A percentile compares a stretch with the other conserved stretches of the same genome.
Evolutionary conservation across 2,888 invertebrate species (phyloP).

Genomic region (Blastobasis lacticolella): DNA sequence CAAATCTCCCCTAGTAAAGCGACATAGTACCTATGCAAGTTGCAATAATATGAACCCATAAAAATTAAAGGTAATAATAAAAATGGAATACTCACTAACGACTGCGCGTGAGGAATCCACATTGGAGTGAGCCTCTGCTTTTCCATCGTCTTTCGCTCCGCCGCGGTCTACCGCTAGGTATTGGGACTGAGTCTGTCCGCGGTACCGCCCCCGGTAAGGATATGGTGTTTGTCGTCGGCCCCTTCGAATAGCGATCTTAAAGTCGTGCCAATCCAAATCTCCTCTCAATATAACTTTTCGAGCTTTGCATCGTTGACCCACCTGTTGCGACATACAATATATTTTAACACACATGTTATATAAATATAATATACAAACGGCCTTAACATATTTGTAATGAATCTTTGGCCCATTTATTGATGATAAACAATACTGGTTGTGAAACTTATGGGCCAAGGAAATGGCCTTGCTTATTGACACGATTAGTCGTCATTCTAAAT

Average conservation of each 20-base stretch:
- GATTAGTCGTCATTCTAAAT: background rate
- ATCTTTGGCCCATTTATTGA: conserved; percentile 28
- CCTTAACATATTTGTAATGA: conserved; percentile 32
- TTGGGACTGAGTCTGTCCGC: conserved; percentile 90
- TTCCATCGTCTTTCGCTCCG: conserved; percentile 78
- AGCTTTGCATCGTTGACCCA: conserved; percentile 29
- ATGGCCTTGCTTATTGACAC: conserved; percentile 3
- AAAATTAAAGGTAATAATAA: too few species aligned
- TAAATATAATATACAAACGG: conserved; percentile 4
- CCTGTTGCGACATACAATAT: conserved; percentile 26
- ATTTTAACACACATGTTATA: conserved; percentile 3
- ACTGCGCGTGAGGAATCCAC: conserved; percentile 80
- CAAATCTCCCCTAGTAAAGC: too few species aligned
- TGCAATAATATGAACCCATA: too few species aligned
- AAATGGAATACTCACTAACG: conserved; percentile 77
- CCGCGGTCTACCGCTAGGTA: conserved; percentile 76
- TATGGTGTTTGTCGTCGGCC: conserved; percentile 11
- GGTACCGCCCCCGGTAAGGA: conserved; percentile 59
- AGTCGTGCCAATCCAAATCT: too few species aligned
- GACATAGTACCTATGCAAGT: too few species aligned
- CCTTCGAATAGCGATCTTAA: background rate
- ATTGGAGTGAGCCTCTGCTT: conserved; percentile 87
- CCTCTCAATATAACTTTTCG: conserved; percentile 9
- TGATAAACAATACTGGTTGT: conserved; percentile 36
- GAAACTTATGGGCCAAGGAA: conserved; percentile 51